Conservation (phyloP, 2,888 invertebrate species). For the Scaptomyza polygonia region DNA sequence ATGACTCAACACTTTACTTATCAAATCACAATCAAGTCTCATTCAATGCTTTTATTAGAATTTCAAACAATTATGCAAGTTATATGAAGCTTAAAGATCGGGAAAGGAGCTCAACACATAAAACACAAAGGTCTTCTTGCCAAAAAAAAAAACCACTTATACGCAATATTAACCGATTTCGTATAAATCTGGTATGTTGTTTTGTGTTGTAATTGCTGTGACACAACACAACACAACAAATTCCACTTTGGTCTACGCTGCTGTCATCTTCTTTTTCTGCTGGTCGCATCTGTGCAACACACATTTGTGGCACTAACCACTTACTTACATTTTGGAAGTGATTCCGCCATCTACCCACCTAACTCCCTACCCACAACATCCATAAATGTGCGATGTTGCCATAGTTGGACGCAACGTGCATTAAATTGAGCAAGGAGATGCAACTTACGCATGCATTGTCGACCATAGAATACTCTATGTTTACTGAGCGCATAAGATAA, state of each 20-base stretch:
- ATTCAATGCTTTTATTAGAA: too few relatives aligned
- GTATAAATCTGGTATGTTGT: not conserved
- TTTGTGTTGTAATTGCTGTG: constrained; percentile 4
- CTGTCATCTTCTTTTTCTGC: constrained; percentile 15
- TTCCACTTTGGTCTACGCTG: constrained; percentile 1
- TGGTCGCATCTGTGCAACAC: constrained; percentile 14
- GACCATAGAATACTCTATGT: not conserved
- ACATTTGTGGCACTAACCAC: constrained; percentile 21
- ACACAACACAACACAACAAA: constrained; percentile 10
- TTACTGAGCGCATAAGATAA: not conserved
- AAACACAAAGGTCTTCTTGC: not conserved
- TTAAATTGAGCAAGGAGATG: constrained; percentile 48
- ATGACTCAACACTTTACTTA: constrained; percentile 22
- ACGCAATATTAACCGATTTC: not conserved
- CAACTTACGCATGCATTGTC: not conserved
- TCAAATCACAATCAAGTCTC: constrained; percentile 5
- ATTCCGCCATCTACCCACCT: not conserved
- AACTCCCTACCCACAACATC: not conserved
- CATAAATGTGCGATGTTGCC: constrained; percentile 31
- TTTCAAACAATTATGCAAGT: too few relatives aligned
- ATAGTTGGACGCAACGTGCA: constrained; percentile 41
- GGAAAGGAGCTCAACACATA: not conserved
- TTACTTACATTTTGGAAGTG: not conserved
- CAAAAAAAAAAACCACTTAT: too few relatives aligned
- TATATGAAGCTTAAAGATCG: too few relatives aligned